Conservation (phyloP, 1,140 invertebrate species). For the Brachionus sp. region DNA sequence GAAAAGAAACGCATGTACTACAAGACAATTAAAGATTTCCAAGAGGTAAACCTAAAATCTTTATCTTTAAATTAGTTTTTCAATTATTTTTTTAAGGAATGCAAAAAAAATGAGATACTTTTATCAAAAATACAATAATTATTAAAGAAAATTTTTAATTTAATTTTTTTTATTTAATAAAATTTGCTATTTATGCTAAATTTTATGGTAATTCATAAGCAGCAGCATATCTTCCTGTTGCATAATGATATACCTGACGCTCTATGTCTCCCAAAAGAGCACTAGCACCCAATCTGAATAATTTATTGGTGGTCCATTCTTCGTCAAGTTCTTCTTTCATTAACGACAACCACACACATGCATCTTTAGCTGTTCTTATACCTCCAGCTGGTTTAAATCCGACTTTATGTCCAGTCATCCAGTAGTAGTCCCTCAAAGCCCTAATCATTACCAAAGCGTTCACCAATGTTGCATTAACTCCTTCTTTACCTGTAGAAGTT, state of each 20-base stretch:
- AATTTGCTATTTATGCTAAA: slow-evolving; percentile 45
- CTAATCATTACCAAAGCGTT: slow-evolving; percentile 87
- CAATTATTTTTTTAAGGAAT: slow-evolving; percentile 45
- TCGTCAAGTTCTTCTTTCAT: slow-evolving; percentile 79
- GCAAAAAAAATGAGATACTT: slow-evolving; percentile 46
- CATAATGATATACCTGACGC: slow-evolving; percentile 57
- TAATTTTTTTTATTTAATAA: background rate
- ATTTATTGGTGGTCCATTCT: slow-evolving; percentile 74
- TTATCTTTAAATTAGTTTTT: background rate
- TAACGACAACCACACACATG: slow-evolving; percentile 78
- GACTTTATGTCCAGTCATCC: slow-evolving; percentile 68
- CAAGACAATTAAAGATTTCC: slow-evolving; percentile 75
- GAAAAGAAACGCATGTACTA: slow-evolving; percentile 80
- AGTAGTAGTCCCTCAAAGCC: slow-evolving; percentile 79
- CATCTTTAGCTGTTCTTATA: slow-evolving; percentile 79
- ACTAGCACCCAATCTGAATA: slow-evolving; percentile 93
- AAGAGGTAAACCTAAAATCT: slow-evolving; percentile 50
- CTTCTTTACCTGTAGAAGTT: slow-evolving; percentile 96
- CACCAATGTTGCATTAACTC: slow-evolving; percentile 84
- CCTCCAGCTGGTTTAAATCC: slow-evolving; percentile 97
- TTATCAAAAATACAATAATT: slow-evolving; percentile 16
- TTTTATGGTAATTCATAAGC: slow-evolving; percentile 54
- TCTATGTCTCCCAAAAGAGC: slow-evolving; percentile 74
- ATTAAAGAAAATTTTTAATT: background rate
- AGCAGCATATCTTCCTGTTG: slow-evolving; percentile 57